These are phyloP conservation scores for Nipponia nippon DNA, from an alignment of 2,113 vertebrate species.

Conservation along the genomic window DNA sequence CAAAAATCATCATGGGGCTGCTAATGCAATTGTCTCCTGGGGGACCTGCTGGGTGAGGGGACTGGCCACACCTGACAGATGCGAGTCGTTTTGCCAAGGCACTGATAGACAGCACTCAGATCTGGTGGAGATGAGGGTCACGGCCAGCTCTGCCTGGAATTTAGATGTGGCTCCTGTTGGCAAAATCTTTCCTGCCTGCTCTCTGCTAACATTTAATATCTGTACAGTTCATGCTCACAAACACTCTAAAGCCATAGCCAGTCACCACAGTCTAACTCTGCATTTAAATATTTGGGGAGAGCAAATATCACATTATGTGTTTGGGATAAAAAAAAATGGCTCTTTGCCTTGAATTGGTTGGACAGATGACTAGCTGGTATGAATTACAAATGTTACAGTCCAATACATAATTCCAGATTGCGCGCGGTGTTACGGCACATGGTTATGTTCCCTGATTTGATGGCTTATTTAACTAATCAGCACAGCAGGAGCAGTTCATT, in stretches of 20 bases:
- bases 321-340: not conserved
- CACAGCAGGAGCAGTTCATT: slow-evolving; percentile 57
- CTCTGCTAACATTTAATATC: not conserved
- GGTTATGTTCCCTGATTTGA: slow-evolving; percentile 58
- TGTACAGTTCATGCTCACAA: not conserved
- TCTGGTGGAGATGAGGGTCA: not conserved
- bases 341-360: not conserved
- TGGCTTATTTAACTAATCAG: slow-evolving; percentile 68
- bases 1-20: not conserved
- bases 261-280: not conserved
- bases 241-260: not conserved
- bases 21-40: not conserved
- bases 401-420: slow-evolving; percentile 31
- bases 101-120: not conserved
- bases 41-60: not conserved
- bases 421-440: not conserved
- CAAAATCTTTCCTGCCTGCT: not conserved
- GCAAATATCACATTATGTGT: not conserved
- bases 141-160: not conserved
- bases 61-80: not conserved
- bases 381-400: slow-evolving; percentile 19
- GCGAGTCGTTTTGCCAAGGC: not conserved
- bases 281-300: not conserved
- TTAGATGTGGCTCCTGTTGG: not conserved
- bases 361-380: not conserved